phyloP scores from a whole-genome alignment of 2,888 invertebrate genomes.

The Catocala nupta region DNA sequence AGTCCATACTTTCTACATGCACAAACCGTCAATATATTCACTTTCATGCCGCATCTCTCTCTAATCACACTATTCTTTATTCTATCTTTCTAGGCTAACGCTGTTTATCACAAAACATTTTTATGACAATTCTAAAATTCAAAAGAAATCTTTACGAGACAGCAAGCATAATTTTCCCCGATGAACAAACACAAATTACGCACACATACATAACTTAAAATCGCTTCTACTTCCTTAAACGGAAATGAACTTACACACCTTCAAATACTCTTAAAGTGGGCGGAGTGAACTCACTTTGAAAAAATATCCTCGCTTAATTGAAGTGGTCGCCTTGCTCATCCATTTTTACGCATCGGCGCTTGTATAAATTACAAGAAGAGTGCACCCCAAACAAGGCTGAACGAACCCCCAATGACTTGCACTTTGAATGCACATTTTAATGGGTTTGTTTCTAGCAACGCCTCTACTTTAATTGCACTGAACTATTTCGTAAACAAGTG shows the following conservation, averaged over 20 bases:
- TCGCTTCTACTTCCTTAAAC: not conserved
- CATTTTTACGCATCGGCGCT: conserved; percentile 78
- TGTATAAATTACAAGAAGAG: conserved; percentile 77
- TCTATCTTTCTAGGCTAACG: no score
- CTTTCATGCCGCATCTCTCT: no score
- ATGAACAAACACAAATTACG: no score
- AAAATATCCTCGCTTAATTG: conserved; percentile 63
- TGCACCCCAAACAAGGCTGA: conserved; percentile 62
- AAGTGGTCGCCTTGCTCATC: conserved; percentile 65
- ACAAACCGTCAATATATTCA: no score
- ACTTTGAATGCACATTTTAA: conserved; percentile 82
- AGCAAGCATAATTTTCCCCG: no score
- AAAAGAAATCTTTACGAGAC: no score
- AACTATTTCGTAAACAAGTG: conserved; percentile 55
- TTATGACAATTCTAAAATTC: no score
- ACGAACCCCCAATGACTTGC: conserved; percentile 79
- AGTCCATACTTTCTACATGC: no score
- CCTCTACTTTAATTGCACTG: conserved; percentile 63
- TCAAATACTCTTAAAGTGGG: conserved; percentile 31
- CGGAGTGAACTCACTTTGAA: conserved; percentile 37
- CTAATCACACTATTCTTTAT: no score
- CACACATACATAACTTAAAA: not conserved
- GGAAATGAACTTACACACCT: conserved; percentile 1
- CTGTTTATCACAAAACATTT: no score
- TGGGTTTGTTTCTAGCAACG: conserved; percentile 70